Conservation (phyloP, 2,113 vertebrate genomes). For the Litocranius walleri region DNA sequence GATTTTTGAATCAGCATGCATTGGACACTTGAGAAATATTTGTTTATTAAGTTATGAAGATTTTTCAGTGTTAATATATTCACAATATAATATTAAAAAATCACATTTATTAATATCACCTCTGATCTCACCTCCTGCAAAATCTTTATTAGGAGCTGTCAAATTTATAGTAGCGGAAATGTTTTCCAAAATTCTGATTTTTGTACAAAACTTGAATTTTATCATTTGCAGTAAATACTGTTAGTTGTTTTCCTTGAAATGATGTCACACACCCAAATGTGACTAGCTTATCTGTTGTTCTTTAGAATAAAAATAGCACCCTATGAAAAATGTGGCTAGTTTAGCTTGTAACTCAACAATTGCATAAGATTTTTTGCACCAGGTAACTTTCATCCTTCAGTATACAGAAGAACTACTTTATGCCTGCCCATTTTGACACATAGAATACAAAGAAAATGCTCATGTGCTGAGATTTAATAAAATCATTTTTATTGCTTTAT, state of each 20-base stretch:
- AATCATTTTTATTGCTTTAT: not conserved
- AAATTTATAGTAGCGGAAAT: not conserved
- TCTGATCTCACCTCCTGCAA: not conserved
- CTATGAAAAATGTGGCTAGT: not conserved
- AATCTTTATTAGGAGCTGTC: not conserved
- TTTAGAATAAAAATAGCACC: not conserved
- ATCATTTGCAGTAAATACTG: not conserved
- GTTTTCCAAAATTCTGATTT: slow-evolving; percentile 6
- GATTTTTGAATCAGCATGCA: not conserved
- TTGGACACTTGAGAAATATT: not conserved
- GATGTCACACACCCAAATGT: not conserved
- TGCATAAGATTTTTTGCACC: not conserved
- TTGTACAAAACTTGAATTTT: not conserved
- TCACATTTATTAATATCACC: not conserved
- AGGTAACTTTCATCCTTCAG: not conserved
- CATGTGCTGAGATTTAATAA: not conserved
- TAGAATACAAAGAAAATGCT: not conserved
- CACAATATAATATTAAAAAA: not conserved
- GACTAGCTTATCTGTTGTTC: not conserved
- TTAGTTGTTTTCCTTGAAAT: not conserved
- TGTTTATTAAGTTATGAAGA: not conserved
- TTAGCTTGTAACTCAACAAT: not conserved
- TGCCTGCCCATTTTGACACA: not conserved
- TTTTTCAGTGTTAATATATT: not conserved
- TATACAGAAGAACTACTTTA: not conserved